A percentile compares a stretch with the other conserved stretches of the same genome.
Evolutionary conservation across 2,113 vertebrate genomes (phyloP).

Genomic region (Calidris pygmaea): DNA sequence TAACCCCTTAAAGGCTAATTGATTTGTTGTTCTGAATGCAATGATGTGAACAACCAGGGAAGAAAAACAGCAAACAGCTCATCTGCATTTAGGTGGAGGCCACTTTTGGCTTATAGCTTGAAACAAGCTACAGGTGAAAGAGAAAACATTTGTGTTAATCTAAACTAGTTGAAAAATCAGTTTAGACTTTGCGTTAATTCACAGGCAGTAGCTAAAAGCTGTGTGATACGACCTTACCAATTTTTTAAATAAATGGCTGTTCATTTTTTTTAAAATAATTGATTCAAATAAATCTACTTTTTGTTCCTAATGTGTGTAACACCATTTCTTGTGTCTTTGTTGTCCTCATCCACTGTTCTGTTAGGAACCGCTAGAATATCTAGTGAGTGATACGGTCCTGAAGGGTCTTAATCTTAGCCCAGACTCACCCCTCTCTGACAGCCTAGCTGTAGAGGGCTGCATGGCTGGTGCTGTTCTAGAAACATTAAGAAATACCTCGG

Average conservation of each 20-base stretch:
- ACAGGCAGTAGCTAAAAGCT: background rate
- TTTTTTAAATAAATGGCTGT: background rate
- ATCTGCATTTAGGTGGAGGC: background rate
- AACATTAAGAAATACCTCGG: background rate
- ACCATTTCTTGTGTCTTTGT: background rate
- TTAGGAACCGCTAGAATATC: background rate
- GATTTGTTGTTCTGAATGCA: background rate
- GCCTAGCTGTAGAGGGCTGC: background rate
- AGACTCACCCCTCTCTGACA: background rate
- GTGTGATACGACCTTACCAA: background rate
- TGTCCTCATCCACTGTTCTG: background rate
- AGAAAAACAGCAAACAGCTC: background rate
- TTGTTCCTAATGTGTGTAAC: background rate
- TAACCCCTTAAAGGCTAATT: background rate
- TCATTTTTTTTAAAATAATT: background rate
- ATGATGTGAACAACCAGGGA: background rate
- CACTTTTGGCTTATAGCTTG: background rate
- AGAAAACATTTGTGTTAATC: background rate
- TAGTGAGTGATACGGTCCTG: accelerated
- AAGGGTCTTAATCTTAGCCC: no score
- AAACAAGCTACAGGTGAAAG: background rate
- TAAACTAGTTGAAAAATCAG: background rate
- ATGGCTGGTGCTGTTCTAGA: accelerated
- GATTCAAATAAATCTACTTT: background rate
- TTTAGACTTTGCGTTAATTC: background rate